Base-by-base conservation (phyloP, 2,888 invertebrate genomes). In the Lymantria dispar region DNA sequence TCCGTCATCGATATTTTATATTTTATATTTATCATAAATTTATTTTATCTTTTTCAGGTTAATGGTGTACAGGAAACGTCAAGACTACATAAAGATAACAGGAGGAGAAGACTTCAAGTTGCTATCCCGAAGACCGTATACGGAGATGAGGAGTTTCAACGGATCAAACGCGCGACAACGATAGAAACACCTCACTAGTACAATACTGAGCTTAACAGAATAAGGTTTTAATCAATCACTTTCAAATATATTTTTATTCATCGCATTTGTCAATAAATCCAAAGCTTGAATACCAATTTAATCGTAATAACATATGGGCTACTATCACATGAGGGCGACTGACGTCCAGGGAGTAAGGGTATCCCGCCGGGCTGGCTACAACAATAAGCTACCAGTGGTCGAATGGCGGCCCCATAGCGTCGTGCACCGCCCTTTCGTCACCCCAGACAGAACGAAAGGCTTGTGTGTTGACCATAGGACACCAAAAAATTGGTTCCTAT, bases 61-160 rank as follows among this genome's bases (percentile, higher is more conserved):
- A 15, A 63, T 92, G 72, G 79, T 92, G 53, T 92, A 92, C 74
- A 83, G 79, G 57, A 91, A 83, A 57, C 80, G 92, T 2, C 75
- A 72, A 37, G 82, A 80, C 7, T 82, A 80, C 61, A 64, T 74
- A 0, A 59, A 72, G n/a, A 53, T 84, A 0, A 54, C 58, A 0
- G 63, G 71, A 3, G 80, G 81, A 0, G 91, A 91, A 41, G 85
- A 85, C 44, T 68, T 81, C 33, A 87, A 81, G 45, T 71, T 91
- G 0, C 68, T 91, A 0, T 75, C 83, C 0, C 64, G 78, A 41
- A 81, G 72, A 47, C 80, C 88, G 0, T 91, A 85, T 68, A 91
- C 91, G 0, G 91, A 92, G 50, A 72, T 92, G 0, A 76, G 72
- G 56, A 92, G 78, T 74, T 82, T 91, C 73, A 88, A 82, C 66